phyloP scores from a whole-genome alignment of 1,140 invertebrate genomes.

The Drosophila serrata region DNA sequence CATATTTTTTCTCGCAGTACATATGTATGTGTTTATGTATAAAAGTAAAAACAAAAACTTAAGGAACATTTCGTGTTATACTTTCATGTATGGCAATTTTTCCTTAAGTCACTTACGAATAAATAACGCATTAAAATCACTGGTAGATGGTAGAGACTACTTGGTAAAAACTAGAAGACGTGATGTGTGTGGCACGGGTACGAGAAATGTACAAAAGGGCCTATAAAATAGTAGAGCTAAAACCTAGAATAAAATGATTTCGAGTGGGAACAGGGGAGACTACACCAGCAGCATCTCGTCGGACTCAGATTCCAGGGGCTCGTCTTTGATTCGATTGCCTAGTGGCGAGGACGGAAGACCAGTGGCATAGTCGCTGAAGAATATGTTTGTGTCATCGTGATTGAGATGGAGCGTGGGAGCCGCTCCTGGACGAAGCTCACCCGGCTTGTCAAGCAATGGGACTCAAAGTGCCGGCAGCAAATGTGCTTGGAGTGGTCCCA shows the following conservation, averaged over 20 bases:
- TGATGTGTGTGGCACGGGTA: slow-evolving; percentile 55
- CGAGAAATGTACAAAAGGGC: slow-evolving; percentile 29
- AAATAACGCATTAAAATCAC: slow-evolving; percentile 54
- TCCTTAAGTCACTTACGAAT: slow-evolving; percentile 28
- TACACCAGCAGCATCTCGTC: slow-evolving; percentile 64
- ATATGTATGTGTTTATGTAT: slow-evolving; percentile 23
- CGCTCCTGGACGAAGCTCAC: slow-evolving; percentile 52
- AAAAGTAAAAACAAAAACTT: slow-evolving; percentile 56
- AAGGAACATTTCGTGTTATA: slow-evolving; percentile 49
- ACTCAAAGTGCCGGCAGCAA: slow-evolving; percentile 69
- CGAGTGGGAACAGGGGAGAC: slow-evolving; percentile 8
- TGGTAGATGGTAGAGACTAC: slow-evolving; percentile 50
- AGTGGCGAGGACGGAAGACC: slow-evolving; percentile 22
- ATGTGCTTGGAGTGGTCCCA: slow-evolving; percentile 68
- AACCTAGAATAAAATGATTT: slow-evolving; percentile 42
- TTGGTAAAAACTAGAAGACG: slow-evolving; percentile 57
- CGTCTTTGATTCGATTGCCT: slow-evolving; percentile 58
- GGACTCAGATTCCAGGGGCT: slow-evolving; percentile 48
- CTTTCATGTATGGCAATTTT: slow-evolving; percentile 43
- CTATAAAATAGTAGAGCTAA: slow-evolving; percentile 39
- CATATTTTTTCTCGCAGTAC: slow-evolving; percentile 26
- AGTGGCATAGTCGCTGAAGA: slow-evolving; percentile 60
- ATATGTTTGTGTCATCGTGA: slow-evolving; percentile 67
- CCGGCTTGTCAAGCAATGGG: slow-evolving; percentile 46
- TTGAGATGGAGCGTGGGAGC: slow-evolving; percentile 68